Percentiles rank a stretch among this genome's conserved stretches.
Evolutionary conservation across 2,797 vertebrate genomes (phyloP).

Genomic region (Ctenosaura bakeri): DNA sequence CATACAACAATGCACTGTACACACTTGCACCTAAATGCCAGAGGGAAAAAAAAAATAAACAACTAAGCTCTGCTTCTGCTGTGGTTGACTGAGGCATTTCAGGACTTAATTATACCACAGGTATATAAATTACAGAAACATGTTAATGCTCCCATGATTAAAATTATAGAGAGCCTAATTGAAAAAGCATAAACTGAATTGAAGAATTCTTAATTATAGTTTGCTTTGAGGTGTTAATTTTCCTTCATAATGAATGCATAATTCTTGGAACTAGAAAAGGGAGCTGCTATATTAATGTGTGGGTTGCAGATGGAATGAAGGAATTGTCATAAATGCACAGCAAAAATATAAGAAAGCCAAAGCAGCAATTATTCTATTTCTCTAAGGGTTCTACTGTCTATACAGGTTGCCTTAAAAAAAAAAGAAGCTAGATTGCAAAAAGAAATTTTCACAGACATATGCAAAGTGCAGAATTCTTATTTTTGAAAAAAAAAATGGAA

Average conservation of each 20-base stretch:
- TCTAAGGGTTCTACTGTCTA: slow-evolving; percentile 41
- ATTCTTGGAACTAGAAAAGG: slow-evolving; percentile 81
- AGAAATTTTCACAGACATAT: background rate
- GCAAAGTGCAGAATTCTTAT: background rate
- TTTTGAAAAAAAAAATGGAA: background rate
- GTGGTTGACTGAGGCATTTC: slow-evolving; percentile 77
- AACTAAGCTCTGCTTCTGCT: slow-evolving; percentile 71
- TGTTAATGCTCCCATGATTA: slow-evolving; percentile 86
- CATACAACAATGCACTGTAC: slow-evolving; percentile 26
- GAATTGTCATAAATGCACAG: slow-evolving; percentile 65
- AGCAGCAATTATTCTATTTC: slow-evolving; percentile 51
- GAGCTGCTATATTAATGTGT: slow-evolving; percentile 64
- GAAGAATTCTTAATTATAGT: slow-evolving; percentile 87
- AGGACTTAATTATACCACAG: slow-evolving; percentile 84
- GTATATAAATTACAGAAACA: slow-evolving; percentile 86
- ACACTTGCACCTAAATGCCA: slow-evolving; percentile 8
- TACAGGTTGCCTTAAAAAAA: slow-evolving; percentile 38
- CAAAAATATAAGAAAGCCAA: slow-evolving; percentile 56
- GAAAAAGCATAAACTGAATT: slow-evolving; percentile 86
- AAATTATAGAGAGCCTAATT: slow-evolving; percentile 87
- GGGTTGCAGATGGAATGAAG: slow-evolving; percentile 68
- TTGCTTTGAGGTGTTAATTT: slow-evolving; percentile 86
- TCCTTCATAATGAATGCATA: slow-evolving; percentile 80
- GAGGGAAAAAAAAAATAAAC: slow-evolving; percentile 64
- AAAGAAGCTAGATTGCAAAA: slow-evolving; percentile 38